Percentiles rank a stretch among this genome's conserved stretches.
Conservation (phyloP, 2,797 vertebrate genomes). For the Nannoperca australis region DNA sequence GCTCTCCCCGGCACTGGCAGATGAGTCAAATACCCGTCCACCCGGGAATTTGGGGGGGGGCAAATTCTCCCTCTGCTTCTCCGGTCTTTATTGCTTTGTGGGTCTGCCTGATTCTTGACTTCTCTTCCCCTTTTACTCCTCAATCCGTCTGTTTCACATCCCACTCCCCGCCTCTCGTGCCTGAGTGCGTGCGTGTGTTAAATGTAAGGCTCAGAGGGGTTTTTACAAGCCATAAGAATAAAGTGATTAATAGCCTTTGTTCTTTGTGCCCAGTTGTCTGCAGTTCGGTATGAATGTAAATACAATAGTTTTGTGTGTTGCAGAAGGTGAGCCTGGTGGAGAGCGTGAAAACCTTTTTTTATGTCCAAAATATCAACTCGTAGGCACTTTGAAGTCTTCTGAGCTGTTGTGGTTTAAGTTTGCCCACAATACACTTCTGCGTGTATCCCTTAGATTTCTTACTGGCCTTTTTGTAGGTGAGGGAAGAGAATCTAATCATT, state of each 20-base stretch:
- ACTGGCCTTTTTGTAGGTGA: conserved; percentile 14
- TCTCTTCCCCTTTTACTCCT: conserved; percentile 52
- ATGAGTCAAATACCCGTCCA: conserved; percentile 74
- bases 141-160: conserved; percentile 52
- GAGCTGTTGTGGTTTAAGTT: background rate
- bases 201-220: conserved; percentile 37
- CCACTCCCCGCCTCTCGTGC: conserved; percentile 25
- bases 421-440: background rate
- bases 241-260: conserved; percentile 63
- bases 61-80: conserved; percentile 54
- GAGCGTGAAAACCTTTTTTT: background rate
- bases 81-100: conserved; percentile 65
- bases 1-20: conserved; percentile 71
- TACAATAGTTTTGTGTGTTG: conserved; percentile 13
- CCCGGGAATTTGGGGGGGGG: conserved; percentile 63
- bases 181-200: conserved; percentile 32
- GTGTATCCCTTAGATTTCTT: background rate
- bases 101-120: conserved; percentile 61
- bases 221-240: conserved; percentile 51
- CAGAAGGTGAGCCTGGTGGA: background rate
- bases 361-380: conserved; percentile 5
- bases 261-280: conserved; percentile 43
- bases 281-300: conserved; percentile 11
- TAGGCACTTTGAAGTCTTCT: background rate
- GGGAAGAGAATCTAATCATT: background rate